Conservation (phyloP, 2,888 invertebrate genomes). For the Pemphredon lugubris region DNA sequence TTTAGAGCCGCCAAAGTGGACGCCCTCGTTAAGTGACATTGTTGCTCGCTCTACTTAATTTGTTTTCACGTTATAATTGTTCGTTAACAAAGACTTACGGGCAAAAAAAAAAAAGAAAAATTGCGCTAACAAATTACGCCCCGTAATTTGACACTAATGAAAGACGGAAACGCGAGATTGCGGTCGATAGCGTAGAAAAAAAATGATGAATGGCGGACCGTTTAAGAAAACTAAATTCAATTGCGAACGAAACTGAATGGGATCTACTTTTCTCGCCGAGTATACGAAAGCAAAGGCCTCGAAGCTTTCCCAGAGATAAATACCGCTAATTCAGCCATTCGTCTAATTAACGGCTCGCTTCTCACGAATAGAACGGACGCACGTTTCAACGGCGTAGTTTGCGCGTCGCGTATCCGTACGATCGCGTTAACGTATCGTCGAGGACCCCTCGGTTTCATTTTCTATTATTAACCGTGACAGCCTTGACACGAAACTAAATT, state of each 20-base stretch:
- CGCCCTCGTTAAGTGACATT: no score
- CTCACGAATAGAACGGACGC: conserved; percentile 27
- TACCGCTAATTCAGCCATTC: conserved; percentile 39
- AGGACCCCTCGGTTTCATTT: conserved; percentile 13
- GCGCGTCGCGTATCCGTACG: conserved; percentile 1
- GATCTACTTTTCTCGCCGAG: conserved; percentile 24
- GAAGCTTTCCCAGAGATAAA: conserved; percentile 35
- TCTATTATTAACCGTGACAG: conserved; percentile 47
- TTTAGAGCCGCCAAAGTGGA: no score
- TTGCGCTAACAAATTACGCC: no score
- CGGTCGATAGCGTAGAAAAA: neutral
- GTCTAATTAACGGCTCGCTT: conserved; percentile 45
- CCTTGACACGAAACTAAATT: conserved; percentile 46
- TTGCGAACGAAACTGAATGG: conserved; percentile 40
- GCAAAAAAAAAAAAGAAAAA: no score
- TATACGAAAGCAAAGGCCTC: conserved; percentile 31
- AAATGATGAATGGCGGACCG: conserved; percentile 3
- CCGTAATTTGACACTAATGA: no score
- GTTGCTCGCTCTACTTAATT: no score
- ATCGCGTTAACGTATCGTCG: neutral
- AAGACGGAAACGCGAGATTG: neutral
- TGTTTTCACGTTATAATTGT: no score
- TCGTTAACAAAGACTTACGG: no score
- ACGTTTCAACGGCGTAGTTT: conserved; percentile 15
- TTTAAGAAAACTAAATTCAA: conserved; percentile 33